Base-by-base conservation (phyloP, 35 echinoderm and acorn worm species). In the Anneissia japonica region DNA sequence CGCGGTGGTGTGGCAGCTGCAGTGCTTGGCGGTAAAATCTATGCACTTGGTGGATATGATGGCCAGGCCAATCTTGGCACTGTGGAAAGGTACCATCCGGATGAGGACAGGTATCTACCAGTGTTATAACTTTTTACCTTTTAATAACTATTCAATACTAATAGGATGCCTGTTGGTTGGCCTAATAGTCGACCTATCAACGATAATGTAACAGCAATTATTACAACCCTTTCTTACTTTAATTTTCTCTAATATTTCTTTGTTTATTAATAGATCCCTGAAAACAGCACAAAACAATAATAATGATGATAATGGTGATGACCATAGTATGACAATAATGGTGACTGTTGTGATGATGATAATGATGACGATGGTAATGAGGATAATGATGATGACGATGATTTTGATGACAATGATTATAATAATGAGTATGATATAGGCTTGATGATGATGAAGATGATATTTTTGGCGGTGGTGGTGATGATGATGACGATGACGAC, bases 51-150 rank as follows among this genome's bases (percentile, higher is more conserved):
- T 36, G 92, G 92, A 23, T 93, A 93, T 74, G 84, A 93, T 74
- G 92, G 92, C 4, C 87, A 89, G 23, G 78, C 92, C 30, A 93
- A 93, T 38, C 92, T 93, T 23, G 89, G 85, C 77, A 93, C 92
- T 17, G 40, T 93, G 21, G 92, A 93, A 72, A 93, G 92, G 77
- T 93, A 89, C 79, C 90, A 93, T 82, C 92, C 92, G 41, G 92
- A 88, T 32, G 92, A 89, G 30, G 87, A 93, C 43, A 93, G 92
- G 92, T 93, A 38, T 16, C 76, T 31, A 19, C 13, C n/a, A n/a
- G n/a, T n/a, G 31, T 16, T 16, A 10, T 16, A 45, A 31, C 23
- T 46, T 46, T 83, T 46, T 83, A 21, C 0, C 35, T 4, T 16
- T 13, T 13, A n/a, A 72, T 16, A 13, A 72, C 55, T 16, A 13